Evolutionary conservation across 2,888 invertebrate species (phyloP), one percentile per base, ranked within the genome.

Genomic region (Sphaerophoria taeniata): DNA sequence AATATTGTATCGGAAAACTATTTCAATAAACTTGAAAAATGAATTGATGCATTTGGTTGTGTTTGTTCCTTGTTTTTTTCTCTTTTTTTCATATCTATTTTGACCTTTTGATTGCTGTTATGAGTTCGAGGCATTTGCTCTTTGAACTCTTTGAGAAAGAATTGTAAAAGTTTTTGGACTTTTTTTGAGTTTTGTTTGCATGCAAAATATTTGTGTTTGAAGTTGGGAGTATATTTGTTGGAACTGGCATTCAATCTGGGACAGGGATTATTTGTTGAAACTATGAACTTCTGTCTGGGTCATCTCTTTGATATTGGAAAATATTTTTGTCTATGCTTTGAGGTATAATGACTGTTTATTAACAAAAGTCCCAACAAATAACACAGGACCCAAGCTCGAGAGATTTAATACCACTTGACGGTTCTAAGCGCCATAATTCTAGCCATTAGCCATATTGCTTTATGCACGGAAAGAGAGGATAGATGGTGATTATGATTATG

Each of bases 21-120:
- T 83, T 83, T 73, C 56, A 83, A 83, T 78, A 83, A 83, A 73
- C 69, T 82, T 51, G 31, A 39, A 72, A 82, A 67, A 72, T 33
- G 43, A 67, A 71, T 65, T 53, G 79, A 73, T 65, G 69, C 77
- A 82, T 55, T 43, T 69, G 53, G 71, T n/a, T 24, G 11, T 43
- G 43, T 9, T 56, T 56, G 14, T 55, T 12, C 5, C 7, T 36
- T 16, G 2, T 58, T 6, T 36, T 39, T 11, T 36, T 16, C 16
- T 16, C 12, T 11, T 6, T 2, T 39, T 1, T 58, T 16, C n/a
- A 2, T 31, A 36, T 60, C 56, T 55, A 33, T 56, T 65, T 73
- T 61, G 45, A 79, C 67, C 69, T 69, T 74, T 74, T 31, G 61
- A 49, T 36, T 34, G 47, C 45, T n/a, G 43, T 56, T 11, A 24